Conservation (phyloP, 2,113 vertebrate species). For the Pygoscelis adeliae region DNA sequence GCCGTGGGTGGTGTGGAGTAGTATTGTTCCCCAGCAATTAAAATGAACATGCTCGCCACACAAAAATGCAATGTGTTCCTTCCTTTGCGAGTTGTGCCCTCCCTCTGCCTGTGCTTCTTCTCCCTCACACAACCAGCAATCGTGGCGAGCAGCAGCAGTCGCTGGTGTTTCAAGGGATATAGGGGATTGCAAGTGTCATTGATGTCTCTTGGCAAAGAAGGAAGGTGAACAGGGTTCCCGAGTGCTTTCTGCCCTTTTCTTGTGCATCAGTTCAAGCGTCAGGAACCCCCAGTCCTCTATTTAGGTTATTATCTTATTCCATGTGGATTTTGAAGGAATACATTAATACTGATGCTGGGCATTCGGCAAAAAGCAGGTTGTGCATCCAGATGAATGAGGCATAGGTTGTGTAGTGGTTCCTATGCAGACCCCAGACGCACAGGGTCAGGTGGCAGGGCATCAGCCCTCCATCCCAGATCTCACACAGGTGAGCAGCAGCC, state of each 20-base stretch:
- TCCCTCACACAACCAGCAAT: neutral
- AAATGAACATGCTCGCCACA: constrained; percentile 16
- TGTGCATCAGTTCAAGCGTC: neutral
- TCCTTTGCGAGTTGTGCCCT: neutral
- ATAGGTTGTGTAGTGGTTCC: neutral
- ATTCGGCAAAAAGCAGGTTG: neutral
- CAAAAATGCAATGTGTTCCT: constrained; percentile 34
- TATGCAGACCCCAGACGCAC: accelerated
- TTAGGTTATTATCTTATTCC: neutral
- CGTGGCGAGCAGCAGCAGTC: neutral
- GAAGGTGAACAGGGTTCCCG: neutral
- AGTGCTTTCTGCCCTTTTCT: neutral
- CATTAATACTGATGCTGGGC: neutral
- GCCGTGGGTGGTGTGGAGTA: constrained; percentile 54
- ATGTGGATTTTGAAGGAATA: neutral
- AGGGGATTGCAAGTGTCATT: neutral
- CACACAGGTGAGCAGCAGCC: neutral
- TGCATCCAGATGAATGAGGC: neutral
- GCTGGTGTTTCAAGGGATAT: neutral
- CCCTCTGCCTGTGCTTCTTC: neutral
- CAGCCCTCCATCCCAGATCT: neutral
- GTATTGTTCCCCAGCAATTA: constrained; percentile 55
- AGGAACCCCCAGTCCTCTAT: neutral
- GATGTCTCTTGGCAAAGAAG: neutral
- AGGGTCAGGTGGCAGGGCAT: accelerated